These are phyloP conservation scores for Labroides dimidiatus DNA, from an alignment of 2,797 vertebrate genomes.

Conservation along the genomic window DNA sequence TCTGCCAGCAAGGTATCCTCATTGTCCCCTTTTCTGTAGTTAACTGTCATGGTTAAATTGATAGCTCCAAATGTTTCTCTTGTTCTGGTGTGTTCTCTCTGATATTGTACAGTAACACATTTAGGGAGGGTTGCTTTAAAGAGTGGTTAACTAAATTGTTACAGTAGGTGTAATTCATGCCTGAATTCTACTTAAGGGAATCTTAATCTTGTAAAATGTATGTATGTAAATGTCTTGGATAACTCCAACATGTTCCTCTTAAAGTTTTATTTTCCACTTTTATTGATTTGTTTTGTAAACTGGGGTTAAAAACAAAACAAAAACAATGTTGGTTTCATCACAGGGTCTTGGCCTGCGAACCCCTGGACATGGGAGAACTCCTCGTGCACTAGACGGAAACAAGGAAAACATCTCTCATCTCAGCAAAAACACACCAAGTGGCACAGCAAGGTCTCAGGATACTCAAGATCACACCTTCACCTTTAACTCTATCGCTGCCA, in stretches of 20 bases:
- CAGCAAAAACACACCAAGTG: conserved; percentile 83
- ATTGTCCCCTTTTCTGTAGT: background rate
- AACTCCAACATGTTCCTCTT: too few relatives aligned
- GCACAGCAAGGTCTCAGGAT: conserved; percentile 84
- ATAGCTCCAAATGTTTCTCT: background rate
- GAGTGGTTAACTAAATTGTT: too few relatives aligned
- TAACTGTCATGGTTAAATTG: too few relatives aligned
- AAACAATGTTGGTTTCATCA: conserved; percentile 22
- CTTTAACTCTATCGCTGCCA: conserved; percentile 91
- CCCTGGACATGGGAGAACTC: conserved; percentile 75
- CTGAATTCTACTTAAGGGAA: too few relatives aligned
- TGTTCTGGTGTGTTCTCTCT: background rate
- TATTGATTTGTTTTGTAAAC: too few relatives aligned
- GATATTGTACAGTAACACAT: too few relatives aligned
- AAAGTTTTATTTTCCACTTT: background rate
- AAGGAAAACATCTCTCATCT: conserved; percentile 91
- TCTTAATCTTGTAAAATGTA: too few relatives aligned
- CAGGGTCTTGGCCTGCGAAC: conserved; percentile 77
- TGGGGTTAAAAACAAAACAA: too few relatives aligned
- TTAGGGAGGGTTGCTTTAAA: too few relatives aligned
- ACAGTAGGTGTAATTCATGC: too few relatives aligned
- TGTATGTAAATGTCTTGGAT: too few relatives aligned
- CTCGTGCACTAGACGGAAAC: conserved; percentile 83
- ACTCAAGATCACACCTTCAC: conserved; percentile 89
- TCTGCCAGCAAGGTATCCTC: conserved; percentile 88